Conservation (phyloP, 1,140 invertebrate species). For the Tetragonula clypearis region DNA sequence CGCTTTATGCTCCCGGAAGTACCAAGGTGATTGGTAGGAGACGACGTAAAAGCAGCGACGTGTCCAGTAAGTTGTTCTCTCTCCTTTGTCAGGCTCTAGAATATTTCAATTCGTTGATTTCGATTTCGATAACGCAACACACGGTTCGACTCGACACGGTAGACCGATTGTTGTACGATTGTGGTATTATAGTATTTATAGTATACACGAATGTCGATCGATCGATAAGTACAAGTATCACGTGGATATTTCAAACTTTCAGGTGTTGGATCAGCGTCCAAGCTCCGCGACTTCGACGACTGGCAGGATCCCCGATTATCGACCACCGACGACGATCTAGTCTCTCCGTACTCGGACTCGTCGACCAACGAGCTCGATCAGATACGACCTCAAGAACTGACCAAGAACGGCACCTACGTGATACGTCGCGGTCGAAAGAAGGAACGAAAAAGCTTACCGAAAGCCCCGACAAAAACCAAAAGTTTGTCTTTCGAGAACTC, state of each 20-base stretch:
- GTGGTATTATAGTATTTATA: no score
- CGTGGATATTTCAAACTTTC: conserved; percentile 60
- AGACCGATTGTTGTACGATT: no score
- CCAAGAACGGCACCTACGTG: conserved; percentile 87
- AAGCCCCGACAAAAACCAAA: conserved; percentile 78
- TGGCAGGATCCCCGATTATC: conserved; percentile 85
- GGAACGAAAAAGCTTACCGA: conserved; percentile 81
- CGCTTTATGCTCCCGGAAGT: conserved; percentile 87
- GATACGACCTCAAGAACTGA: conserved; percentile 82
- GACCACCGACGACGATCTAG: conserved; percentile 85
- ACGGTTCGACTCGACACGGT: no score
- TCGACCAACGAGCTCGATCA: conserved; percentile 82
- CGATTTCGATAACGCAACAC: no score
- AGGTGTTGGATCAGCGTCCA: conserved; percentile 84
- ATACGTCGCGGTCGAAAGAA: conserved; percentile 85
- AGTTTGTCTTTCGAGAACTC: conserved; percentile 77
- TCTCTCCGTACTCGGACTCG: conserved; percentile 87
- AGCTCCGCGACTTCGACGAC: conserved; percentile 84
- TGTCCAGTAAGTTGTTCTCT: conserved; percentile 79
- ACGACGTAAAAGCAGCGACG: conserved; percentile 82
- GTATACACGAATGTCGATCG: no score
- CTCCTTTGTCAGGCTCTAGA: no score
- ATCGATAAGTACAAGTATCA: no score
- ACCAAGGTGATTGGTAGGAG: conserved; percentile 86
- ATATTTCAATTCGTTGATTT: no score